These are phyloP conservation scores for Actenoides lindsayi DNA, from an alignment of 2,113 vertebrate species.

Conservation along the genomic window DNA sequence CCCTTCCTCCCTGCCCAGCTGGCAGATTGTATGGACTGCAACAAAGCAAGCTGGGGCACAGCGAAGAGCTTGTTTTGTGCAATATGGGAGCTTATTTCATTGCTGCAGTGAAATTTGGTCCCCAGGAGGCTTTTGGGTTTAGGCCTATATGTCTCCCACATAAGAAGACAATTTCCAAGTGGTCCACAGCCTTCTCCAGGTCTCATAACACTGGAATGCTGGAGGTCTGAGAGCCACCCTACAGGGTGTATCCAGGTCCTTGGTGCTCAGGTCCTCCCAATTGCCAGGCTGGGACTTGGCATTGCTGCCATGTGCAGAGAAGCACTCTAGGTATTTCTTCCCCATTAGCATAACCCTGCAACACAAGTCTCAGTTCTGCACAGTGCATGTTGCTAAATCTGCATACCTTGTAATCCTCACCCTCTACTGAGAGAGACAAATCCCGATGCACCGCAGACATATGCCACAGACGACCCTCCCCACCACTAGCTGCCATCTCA, in stretches of 20 bases:
- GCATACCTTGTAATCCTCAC: not conserved
- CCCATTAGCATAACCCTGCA: not conserved
- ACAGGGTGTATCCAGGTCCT: not conserved
- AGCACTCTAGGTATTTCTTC: constrained; percentile 10
- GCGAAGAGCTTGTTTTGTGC: not conserved
- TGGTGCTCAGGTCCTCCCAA: not conserved
- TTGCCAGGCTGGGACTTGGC: not conserved
- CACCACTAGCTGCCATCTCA: not conserved
- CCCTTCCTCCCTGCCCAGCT: not conserved
- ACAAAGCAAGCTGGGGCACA: not conserved
- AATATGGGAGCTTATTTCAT: not conserved
- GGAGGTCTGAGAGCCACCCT: not conserved
- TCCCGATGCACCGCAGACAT: not conserved
- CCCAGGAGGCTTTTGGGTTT: not conserved
- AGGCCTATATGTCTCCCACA: not conserved
- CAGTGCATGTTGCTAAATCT: not conserved
- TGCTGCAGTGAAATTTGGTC: not conserved
- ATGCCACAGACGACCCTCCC: not conserved
- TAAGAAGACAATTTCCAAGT: not conserved
- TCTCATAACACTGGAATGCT: not conserved
- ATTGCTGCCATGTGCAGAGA: not conserved
- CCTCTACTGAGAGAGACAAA: not conserved
- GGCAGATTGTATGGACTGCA: constrained; percentile 1
- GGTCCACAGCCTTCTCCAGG: not conserved
- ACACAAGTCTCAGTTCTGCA: not conserved